A percentile compares a stretch with the other conserved stretches of the same genome.
phyloP scores from a whole-genome alignment of 2,113 vertebrate species.

The Telmatochromis bifrenatus region DNA sequence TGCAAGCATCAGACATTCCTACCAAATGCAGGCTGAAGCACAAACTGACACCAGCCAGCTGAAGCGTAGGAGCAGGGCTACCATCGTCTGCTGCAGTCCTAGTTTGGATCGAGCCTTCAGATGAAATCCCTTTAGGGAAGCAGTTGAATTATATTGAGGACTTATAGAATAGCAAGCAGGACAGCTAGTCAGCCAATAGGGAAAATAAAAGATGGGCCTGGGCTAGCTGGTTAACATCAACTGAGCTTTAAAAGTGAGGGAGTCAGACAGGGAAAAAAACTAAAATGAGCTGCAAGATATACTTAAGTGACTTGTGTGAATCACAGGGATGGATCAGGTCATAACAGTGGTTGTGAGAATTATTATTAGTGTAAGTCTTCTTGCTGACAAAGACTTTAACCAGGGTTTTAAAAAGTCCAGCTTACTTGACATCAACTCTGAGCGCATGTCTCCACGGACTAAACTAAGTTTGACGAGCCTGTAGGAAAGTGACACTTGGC shows the following conservation, averaged over 20 bases:
- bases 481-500: background rate
- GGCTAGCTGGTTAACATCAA: background rate
- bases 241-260: background rate
- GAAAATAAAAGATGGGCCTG: background rate
- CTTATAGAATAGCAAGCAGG: background rate
- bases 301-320: background rate
- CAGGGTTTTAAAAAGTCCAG: background rate
- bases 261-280: rapidly evolving
- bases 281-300: background rate
- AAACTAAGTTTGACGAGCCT: background rate
- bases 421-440: background rate
- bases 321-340: background rate
- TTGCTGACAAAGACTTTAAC: background rate
- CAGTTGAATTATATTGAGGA: background rate
- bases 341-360: background rate
- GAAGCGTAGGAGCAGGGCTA: background rate
- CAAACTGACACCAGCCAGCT: background rate
- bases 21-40: background rate
- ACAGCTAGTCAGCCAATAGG: background rate
- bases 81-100: background rate
- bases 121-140: background rate
- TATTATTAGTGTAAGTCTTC: background rate
- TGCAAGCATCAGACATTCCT: background rate
- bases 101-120: background rate
- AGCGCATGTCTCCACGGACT: rapidly evolving